These are phyloP conservation scores for Acanthaster planci DNA, from an alignment of 35 echinoderm and acorn worm species.

Conservation along the genomic window DNA sequence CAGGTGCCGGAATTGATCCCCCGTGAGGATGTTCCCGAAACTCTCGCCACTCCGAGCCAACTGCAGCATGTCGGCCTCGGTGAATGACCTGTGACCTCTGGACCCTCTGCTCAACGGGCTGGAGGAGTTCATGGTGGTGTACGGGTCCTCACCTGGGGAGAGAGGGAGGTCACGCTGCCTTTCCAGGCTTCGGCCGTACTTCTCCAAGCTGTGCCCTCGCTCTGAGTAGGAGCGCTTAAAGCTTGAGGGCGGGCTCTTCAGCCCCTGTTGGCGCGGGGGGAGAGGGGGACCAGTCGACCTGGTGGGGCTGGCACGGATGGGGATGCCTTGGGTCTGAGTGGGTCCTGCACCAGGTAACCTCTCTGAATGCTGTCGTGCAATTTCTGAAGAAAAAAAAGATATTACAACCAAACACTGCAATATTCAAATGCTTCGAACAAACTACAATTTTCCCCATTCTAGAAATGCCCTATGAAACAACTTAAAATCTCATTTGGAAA, in stretches of 20 bases:
- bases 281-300: neutral
- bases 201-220: neutral
- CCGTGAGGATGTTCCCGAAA: neutral
- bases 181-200: neutral
- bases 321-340: neutral
- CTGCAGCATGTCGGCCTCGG: neutral
- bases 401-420: too few relatives aligned
- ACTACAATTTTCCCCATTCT: too few relatives aligned
- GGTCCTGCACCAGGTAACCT: neutral
- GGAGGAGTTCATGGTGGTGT: neutral
- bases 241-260: neutral
- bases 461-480: too few relatives aligned
- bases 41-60: neutral
- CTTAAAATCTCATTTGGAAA: too few relatives aligned
- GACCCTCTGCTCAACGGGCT: neutral
- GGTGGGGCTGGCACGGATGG: neutral
- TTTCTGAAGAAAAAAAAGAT: neutral
- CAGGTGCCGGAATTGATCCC: neutral
- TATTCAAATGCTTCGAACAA: too few relatives aligned
- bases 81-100: neutral
- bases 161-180: neutral
- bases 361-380: neutral
- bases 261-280: neutral
- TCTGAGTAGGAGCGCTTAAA: slow-evolving; percentile 7
- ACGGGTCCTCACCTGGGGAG: neutral